These are phyloP conservation scores for Tineola bisselliella DNA, from an alignment of 2,888 invertebrate species.

Conservation along the genomic window DNA sequence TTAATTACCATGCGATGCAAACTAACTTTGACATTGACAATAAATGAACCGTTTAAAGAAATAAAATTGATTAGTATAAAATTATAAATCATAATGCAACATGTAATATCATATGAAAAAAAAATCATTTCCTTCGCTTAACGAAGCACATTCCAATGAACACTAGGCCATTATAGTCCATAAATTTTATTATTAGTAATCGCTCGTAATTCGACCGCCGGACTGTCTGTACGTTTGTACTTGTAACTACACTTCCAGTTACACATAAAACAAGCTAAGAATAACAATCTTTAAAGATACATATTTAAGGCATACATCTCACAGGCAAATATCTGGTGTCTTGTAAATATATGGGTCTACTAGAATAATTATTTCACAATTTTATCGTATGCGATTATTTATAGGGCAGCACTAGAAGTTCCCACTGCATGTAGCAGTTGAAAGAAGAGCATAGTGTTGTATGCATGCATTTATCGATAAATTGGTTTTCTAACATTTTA, in stretches of 20 bases:
- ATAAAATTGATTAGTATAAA: too few species aligned
- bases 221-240: conserved; percentile 17
- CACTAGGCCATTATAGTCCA: conserved; percentile 15
- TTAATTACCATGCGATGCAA: too few species aligned
- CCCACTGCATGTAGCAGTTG: conserved; percentile 27
- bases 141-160: not conserved
- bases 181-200: conserved; percentile 33
- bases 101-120: not conserved
- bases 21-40: too few species aligned
- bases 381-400: conserved; percentile 49
- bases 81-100: not conserved
- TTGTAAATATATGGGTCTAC: not conserved
- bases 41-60: too few species aligned
- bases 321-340: not conserved
- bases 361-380: conserved; percentile 44
- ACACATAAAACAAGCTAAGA: not conserved
- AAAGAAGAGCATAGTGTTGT: conserved; percentile 20
- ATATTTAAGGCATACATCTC: not conserved
- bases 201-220: conserved; percentile 23
- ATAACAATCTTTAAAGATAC: not conserved
- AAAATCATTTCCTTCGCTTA: not conserved
- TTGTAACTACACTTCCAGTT: not conserved
- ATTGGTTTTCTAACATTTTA: not conserved
- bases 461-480: not conserved
- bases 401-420: conserved; percentile 29